Conservation (phyloP, 2,797 vertebrate genomes). For the Diplodus puntazzo region DNA sequence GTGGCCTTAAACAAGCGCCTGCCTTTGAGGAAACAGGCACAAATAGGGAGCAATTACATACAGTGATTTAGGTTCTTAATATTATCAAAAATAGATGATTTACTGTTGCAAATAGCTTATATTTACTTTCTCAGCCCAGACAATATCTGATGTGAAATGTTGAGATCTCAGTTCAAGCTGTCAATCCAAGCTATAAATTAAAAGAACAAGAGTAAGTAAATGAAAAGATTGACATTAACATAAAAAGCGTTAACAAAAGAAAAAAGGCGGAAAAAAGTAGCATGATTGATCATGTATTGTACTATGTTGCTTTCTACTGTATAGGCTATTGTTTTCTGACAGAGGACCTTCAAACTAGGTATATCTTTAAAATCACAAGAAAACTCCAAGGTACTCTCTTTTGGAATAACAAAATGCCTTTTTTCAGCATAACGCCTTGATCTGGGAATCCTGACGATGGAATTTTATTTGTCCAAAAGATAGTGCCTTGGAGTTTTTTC, state of each 20-base stretch:
- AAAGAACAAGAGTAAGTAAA: background rate
- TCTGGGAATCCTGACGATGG: no score
- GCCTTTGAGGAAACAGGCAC: conserved; percentile 34
- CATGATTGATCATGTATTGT: background rate
- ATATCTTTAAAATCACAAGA: background rate
- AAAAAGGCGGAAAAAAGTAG: background rate
- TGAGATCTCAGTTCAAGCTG: background rate
- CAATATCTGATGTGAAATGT: background rate
- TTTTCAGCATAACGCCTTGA: no score
- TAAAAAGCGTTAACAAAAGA: background rate
- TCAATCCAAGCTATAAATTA: background rate
- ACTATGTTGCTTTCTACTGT: background rate
- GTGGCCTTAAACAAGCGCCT: conserved; percentile 12
- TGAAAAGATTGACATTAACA: background rate
- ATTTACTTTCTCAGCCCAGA: background rate
- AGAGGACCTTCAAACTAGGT: background rate
- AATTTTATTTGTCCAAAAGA: no score
- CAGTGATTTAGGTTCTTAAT: background rate
- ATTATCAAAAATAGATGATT: background rate
- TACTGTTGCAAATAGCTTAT: conserved; percentile 6
- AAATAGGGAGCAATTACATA: conserved; percentile 21
- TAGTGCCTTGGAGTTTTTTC: no score
- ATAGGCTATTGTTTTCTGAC: background rate
- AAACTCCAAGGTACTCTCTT: no score
- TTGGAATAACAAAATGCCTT: no score